These are phyloP conservation scores for Amazona guildingii DNA, from an alignment of 2,113 vertebrate species.

Conservation along the genomic window DNA sequence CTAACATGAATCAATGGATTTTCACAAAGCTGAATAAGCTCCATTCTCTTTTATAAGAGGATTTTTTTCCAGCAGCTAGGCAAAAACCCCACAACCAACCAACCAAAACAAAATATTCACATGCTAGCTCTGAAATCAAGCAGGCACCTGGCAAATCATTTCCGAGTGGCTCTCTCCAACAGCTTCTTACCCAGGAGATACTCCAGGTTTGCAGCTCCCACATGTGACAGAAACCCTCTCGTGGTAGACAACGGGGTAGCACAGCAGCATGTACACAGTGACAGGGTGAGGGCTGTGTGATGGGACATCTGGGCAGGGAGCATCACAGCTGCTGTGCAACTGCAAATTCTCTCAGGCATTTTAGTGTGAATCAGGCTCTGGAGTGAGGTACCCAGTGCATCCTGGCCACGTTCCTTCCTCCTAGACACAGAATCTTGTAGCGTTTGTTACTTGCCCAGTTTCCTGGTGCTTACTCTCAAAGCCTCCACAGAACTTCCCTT, in stretches of 20 bases:
- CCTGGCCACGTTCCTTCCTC: not conserved
- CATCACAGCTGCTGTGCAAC: accelerated
- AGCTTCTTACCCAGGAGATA: not conserved
- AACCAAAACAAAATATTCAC: not conserved
- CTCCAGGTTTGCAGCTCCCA: not conserved
- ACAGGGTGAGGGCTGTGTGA: not conserved
- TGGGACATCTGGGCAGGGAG: not conserved
- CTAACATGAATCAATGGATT: not conserved
- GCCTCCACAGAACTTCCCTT: not conserved
- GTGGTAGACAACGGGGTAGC: accelerated
- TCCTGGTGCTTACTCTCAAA: not conserved
- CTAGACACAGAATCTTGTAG: not conserved
- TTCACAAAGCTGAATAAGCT: not conserved
- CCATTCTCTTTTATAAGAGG: not conserved
- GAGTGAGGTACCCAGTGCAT: not conserved
- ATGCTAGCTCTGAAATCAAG: not conserved
- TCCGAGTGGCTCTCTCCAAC: not conserved
- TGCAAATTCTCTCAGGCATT: not conserved
- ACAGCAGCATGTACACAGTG: accelerated
- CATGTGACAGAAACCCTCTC: not conserved
- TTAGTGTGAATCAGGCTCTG: not conserved
- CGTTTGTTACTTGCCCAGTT: not conserved
- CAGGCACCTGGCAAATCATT: not conserved
- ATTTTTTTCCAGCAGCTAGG: not conserved
- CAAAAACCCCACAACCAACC: not conserved